Conservation (phyloP, 53 echinoderm and acorn worm species). For the Henricia sp. region DNA sequence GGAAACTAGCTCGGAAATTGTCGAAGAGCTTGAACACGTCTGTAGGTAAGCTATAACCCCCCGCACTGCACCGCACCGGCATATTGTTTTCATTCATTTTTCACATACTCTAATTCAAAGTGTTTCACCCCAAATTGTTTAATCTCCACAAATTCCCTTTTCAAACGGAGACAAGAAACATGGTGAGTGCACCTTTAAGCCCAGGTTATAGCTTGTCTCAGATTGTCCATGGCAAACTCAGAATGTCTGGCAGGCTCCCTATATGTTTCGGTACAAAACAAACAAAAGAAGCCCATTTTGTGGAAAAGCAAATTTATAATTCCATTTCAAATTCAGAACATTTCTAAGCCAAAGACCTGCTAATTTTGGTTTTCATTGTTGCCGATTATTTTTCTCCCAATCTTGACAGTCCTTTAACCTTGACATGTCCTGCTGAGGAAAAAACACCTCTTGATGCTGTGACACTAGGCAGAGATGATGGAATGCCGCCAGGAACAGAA, state of each 20-base stretch:
- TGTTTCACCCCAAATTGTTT: no score
- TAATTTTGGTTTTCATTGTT: background rate
- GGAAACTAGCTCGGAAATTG: constrained; percentile 31
- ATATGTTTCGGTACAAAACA: no score
- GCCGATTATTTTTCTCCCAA: background rate
- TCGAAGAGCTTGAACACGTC: constrained; percentile 69
- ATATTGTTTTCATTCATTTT: background rate
- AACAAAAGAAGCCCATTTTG: no score
- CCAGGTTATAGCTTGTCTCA: no score
- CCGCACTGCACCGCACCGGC: background rate
- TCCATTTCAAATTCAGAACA: no score
- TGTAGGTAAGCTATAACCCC: constrained; percentile 47
- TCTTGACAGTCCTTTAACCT: constrained; percentile 12
- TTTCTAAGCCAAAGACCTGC: background rate
- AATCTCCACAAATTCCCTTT: no score
- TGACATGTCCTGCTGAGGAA: constrained; percentile 56
- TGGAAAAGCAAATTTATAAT: no score
- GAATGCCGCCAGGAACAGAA: constrained; percentile 68
- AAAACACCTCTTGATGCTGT: constrained; percentile 20
- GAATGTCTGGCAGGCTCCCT: no score
- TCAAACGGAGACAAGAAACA: no score
- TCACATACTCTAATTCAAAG: background rate
- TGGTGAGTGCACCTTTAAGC: no score
- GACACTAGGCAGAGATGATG: constrained; percentile 38
- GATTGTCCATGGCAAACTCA: no score